Percentiles rank a stretch among this genome's conserved stretches.
Evolutionary conservation across 1,140 invertebrate species (phyloP).

Genomic region (Agrypnia vestita): DNA sequence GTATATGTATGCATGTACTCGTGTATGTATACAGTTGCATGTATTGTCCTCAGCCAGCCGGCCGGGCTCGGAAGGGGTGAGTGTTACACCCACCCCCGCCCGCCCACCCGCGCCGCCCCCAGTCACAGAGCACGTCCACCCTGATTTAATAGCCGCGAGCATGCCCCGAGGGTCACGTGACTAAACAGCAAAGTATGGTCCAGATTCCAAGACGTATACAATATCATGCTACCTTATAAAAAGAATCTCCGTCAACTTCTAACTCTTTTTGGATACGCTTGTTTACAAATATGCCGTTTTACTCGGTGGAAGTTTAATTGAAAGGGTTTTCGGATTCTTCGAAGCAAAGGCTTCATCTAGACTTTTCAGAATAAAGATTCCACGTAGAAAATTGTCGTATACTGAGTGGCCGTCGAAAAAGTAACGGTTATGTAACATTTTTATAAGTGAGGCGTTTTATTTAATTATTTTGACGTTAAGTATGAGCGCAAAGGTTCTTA

Average conservation of each 20-base stretch:
- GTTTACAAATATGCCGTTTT: conserved; percentile 4
- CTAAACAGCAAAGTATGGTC: conserved; percentile 38
- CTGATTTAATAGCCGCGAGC: conserved; percentile 55
- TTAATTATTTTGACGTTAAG: not conserved
- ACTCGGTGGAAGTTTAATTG: conserved; percentile 6
- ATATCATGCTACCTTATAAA: conserved; percentile 17
- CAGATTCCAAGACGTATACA: conserved; percentile 3
- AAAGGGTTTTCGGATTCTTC: not conserved
- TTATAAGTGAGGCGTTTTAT: conserved; percentile 7
- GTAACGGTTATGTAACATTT: not conserved
- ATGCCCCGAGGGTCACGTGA: conserved; percentile 49
- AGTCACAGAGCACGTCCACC: conserved; percentile 41
- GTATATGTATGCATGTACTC: too few relatives aligned
- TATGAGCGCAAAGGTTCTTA: too few relatives aligned
- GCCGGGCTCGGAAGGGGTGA: not conserved
- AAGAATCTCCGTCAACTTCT: not conserved
- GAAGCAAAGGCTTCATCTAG: not conserved
- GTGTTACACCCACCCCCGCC: not conserved
- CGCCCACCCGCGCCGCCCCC: not conserved
- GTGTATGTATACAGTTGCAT: conserved; percentile 2
- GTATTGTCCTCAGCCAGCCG: conserved; percentile 15
- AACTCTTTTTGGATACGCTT: not conserved
- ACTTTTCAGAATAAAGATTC: conserved; percentile 32
- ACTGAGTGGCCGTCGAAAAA: conserved; percentile 16
- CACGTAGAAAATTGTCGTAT: conserved; percentile 45